These are phyloP conservation scores for Cephus sareptanus DNA, from an alignment of 2,888 invertebrate genomes.

Conservation along the genomic window DNA sequence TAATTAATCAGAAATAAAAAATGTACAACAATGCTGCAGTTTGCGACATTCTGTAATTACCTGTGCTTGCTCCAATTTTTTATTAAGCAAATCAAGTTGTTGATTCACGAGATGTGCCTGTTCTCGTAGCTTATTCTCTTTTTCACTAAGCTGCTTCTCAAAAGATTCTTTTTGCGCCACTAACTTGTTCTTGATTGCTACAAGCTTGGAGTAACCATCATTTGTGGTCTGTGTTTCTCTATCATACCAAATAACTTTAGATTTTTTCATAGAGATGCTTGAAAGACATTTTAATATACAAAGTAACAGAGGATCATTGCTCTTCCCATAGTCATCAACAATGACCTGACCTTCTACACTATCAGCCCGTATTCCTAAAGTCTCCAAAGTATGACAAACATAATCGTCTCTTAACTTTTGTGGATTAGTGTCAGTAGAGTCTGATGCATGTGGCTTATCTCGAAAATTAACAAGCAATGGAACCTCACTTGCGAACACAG, in stretches of 20 bases:
- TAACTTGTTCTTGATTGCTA: conserved; percentile 45
- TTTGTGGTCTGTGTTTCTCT: background rate
- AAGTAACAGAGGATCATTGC: conserved; percentile 51
- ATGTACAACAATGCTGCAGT: background rate
- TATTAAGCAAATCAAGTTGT: conserved; percentile 46
- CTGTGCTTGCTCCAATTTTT: conserved; percentile 53
- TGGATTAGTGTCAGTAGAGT: conserved; percentile 20
- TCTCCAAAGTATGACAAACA: conserved; percentile 55
- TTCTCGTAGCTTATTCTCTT: conserved; percentile 49
- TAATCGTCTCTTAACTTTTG: conserved; percentile 58
- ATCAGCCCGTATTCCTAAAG: conserved; percentile 53
- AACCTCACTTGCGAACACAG: conserved; percentile 62
- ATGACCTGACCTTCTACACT: conserved; percentile 49
- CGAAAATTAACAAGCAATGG: conserved; percentile 58
- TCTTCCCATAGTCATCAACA: conserved; percentile 48
- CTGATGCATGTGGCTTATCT: conserved; percentile 26
- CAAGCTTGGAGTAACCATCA: conserved; percentile 26
- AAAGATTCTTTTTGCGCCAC: conserved; percentile 50
- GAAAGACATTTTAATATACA: conserved; percentile 52
- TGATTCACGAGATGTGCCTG: conserved; percentile 49
- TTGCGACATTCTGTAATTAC: conserved; percentile 31
- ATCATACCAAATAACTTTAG: background rate
- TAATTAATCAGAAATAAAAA: background rate
- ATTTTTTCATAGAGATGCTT: conserved; percentile 17
- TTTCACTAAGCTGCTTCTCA: conserved; percentile 45